Evolutionary conservation across 1,140 invertebrate species (phyloP).

Genomic region (Drosophila elegans): DNA sequence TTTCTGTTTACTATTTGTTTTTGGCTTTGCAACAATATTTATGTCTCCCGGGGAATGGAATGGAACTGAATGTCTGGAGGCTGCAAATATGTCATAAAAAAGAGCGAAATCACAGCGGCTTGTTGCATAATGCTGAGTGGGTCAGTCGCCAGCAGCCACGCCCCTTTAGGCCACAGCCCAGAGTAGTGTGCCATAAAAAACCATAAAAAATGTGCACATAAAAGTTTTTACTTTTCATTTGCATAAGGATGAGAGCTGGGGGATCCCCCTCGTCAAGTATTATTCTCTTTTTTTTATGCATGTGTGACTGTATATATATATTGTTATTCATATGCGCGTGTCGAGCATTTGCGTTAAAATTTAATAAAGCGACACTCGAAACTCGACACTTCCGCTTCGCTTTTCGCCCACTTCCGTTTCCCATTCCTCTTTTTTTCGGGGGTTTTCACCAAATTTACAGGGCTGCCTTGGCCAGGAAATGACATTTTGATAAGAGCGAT

Average conservation of each 20-base stretch:
- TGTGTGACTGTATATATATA: constrained; percentile 20
- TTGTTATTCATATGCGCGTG: constrained; percentile 79
- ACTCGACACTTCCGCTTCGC: constrained; percentile 30
- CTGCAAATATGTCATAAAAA: constrained; percentile 66
- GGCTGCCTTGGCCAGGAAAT: constrained; percentile 51
- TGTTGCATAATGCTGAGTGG: constrained; percentile 64
- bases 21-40: constrained; percentile 79
- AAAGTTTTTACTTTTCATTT: constrained; percentile 78
- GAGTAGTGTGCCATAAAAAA: constrained; percentile 38
- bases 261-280: constrained; percentile 1
- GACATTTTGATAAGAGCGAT: constrained; percentile 78
- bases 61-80: neutral
- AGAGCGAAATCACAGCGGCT: constrained; percentile 51
- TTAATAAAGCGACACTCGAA: constrained; percentile 79
- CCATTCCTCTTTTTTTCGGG: neutral
- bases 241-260: constrained; percentile 54
- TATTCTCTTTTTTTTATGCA: neutral
- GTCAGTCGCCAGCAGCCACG: constrained; percentile 41
- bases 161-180: neutral
- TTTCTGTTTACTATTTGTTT: constrained; percentile 81
- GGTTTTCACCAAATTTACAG: constrained; percentile 14
- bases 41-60: constrained; percentile 28
- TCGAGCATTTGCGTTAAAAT: constrained; percentile 79
- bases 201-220: constrained; percentile 67
- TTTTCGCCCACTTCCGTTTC: constrained; percentile 9